Evolutionary conservation across 1,140 invertebrate genomes (phyloP), one percentile per base, ranked within the genome.

Genomic region (Conopomorpha cramerella): DNA sequence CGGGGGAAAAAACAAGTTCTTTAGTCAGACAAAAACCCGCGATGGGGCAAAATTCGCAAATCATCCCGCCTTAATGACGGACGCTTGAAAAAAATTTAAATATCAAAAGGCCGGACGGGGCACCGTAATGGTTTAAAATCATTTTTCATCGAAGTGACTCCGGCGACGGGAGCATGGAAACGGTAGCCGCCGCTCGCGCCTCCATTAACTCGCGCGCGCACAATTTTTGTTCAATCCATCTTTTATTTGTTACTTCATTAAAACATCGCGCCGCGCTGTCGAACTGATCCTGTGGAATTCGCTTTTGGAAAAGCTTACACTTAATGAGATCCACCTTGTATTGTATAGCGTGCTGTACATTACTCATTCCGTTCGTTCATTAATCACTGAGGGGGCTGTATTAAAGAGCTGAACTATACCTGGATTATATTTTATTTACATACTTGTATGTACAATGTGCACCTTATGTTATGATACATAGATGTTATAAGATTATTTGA

Each of bases 21-120:
- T 58, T 58, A 55, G 46, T 55, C 54, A 51, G 51, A 64, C 56
- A 71, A 74, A 72, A 72, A 76, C 59, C 58, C 64, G 59, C 42
- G 53, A 38, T 56, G 56, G 70, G 70, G 67, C 65, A 49, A 62
- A 71, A 63, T 76, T 68, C 65, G 67, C 70, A 70, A 64, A 72
- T 76, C 70, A 76, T 72, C 48, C 62, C 52, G 46, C 43, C 55
- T 48, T 74, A 74, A 74, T 74, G 70, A 70, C 51, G 60, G 60
- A 61, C 67, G 67, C 70, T 74, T 74, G 56, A 68, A 74, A 74
- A 73, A 72, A 74, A 74, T 66, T 74, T 72, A 74, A 76, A 76
- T 76, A 76, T 76, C 67, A 76, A 76, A 72, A 76, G 67, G 55
- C 65, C 65, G 67, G 67, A 72, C 70, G 67, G 60, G 64, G 61